These are phyloP conservation scores for Gerris lacustris DNA, from an alignment of 2,888 invertebrate species.

Conservation along the genomic window DNA sequence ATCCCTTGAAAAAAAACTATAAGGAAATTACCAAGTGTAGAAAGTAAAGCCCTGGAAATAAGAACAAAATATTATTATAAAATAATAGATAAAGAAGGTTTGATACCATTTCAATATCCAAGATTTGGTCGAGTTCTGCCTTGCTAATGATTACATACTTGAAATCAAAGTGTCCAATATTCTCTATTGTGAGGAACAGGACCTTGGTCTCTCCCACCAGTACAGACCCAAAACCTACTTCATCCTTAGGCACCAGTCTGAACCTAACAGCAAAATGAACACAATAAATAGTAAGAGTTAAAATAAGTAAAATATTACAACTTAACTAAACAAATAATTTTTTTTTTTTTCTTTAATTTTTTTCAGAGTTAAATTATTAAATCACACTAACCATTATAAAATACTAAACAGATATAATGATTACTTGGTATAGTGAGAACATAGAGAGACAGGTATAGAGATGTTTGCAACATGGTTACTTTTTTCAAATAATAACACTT, in stretches of 20 bases:
- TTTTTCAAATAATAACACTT: background rate
- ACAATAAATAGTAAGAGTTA: too few species aligned
- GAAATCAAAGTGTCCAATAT: background rate
- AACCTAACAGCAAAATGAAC: background rate
- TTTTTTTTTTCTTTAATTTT: too few species aligned
- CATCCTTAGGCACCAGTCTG: background rate
- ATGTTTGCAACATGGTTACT: background rate
- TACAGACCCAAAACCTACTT: background rate
- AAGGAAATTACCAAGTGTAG: too few species aligned
- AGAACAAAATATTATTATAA: too few species aligned
- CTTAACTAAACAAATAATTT: too few species aligned
- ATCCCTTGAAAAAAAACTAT: too few species aligned
- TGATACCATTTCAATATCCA: background rate
- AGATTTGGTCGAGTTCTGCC: background rate
- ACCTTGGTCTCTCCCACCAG: background rate
- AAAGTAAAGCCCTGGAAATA: too few species aligned
- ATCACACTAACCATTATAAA: too few species aligned
- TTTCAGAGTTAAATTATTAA: too few species aligned
- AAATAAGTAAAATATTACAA: too few species aligned
- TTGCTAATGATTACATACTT: background rate
- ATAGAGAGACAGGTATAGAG: background rate
- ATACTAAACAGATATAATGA: background rate
- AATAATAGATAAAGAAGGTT: too few species aligned
- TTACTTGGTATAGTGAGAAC: background rate
- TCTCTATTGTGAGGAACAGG: background rate